Evolutionary conservation across 2,888 invertebrate species (phyloP).

Genomic region (Hirtodrosophila alboralis): DNA sequence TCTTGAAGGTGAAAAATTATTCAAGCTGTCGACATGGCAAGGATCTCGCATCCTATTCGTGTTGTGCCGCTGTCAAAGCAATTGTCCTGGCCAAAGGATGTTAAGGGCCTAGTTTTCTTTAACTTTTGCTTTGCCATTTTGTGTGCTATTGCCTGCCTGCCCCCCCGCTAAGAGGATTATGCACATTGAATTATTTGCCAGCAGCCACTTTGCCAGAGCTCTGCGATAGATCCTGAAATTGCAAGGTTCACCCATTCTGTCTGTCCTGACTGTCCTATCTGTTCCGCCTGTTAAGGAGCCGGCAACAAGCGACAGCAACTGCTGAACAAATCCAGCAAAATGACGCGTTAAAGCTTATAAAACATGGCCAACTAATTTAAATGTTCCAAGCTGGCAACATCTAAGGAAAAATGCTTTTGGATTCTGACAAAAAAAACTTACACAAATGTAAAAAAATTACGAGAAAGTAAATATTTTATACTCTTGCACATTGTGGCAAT

Average conservation of each 20-base stretch:
- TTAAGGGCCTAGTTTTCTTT: constrained; percentile 33
- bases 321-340: constrained; percentile 43
- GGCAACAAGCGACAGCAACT: constrained; percentile 23
- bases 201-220: constrained; percentile 23
- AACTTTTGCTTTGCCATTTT: constrained; percentile 21
- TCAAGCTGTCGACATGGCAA: constrained; percentile 13
- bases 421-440: neutral
- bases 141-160: no score
- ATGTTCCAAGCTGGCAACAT: constrained; percentile 23
- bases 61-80: constrained; percentile 9
- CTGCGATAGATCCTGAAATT: constrained; percentile 1
- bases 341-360: constrained; percentile 51
- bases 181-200: constrained; percentile 53
- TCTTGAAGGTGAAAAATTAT: constrained; percentile 35
- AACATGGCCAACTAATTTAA: constrained; percentile 49
- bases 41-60: neutral
- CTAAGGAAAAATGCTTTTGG: constrained; percentile 5
- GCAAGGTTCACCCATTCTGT: neutral
- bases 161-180: constrained; percentile 56
- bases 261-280: neutral
- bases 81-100: constrained; percentile 32
- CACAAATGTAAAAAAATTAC: constrained; percentile 3
- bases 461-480: no score
- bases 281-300: constrained; percentile 3
- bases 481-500: no score